Evolutionary conservation across 2,113 vertebrate species (phyloP).

Genomic region (Aspiorhynchus laticeps): DNA sequence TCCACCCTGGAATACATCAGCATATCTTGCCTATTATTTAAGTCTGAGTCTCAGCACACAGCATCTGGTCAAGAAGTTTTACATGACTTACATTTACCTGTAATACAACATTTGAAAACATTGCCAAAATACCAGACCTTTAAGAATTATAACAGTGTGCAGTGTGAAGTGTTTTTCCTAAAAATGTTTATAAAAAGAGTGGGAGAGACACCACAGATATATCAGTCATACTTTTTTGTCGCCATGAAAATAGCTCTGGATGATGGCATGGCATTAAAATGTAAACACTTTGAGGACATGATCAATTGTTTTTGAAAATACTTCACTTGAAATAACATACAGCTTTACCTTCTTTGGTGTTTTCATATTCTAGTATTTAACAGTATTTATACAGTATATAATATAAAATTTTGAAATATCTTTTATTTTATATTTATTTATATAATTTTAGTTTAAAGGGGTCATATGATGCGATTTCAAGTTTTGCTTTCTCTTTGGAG

Average conservation of each 20-base stretch:
- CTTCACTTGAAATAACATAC: too few relatives aligned
- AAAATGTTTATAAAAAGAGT: not conserved
- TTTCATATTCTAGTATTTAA: too few relatives aligned
- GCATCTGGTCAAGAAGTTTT: not conserved
- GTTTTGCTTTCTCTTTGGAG: too few relatives aligned
- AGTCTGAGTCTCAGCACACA: not conserved
- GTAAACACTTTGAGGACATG: not conserved
- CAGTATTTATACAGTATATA: too few relatives aligned
- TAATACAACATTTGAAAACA: not conserved
- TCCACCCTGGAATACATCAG: slow-evolving; percentile 18
- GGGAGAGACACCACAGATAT: not conserved
- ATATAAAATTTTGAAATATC: too few relatives aligned
- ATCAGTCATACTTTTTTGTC: not conserved
- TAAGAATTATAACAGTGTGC: not conserved
- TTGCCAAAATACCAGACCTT: not conserved
- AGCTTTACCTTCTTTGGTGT: too few relatives aligned
- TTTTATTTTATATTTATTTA: too few relatives aligned
- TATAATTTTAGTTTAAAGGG: too few relatives aligned
- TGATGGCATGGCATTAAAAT: not conserved
- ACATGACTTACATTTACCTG: not conserved
- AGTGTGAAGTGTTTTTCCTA: not conserved
- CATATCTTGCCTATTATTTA: not conserved
- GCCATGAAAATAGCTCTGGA: not conserved
- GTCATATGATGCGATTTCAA: too few relatives aligned
- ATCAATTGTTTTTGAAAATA: not conserved